Conservation (phyloP, 2,113 vertebrate genomes). For the Phainopepla nitens region DNA sequence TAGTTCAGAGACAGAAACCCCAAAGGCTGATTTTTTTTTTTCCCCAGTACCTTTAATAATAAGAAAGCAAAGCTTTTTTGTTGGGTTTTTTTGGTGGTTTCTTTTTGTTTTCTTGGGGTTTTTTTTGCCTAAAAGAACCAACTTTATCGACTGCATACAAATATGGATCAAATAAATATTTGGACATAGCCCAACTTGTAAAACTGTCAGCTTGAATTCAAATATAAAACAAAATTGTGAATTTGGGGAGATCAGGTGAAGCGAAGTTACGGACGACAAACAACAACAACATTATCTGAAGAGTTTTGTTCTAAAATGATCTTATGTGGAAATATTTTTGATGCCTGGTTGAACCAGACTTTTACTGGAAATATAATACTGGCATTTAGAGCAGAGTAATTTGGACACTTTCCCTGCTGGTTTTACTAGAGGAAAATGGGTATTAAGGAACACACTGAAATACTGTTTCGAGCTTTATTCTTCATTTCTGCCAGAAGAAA, state of each 20-base stretch:
- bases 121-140: neutral
- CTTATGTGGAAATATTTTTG: slow-evolving; percentile 40
- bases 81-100: neutral
- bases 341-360: slow-evolving; percentile 13
- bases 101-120: neutral
- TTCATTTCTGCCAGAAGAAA: slow-evolving; percentile 37
- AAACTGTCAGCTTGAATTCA: neutral
- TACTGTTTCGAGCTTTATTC: slow-evolving; percentile 63
- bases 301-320: neutral
- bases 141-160: neutral
- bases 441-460: slow-evolving; percentile 69
- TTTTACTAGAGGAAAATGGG: slow-evolving; percentile 70
- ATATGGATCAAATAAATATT: neutral
- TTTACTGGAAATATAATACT: slow-evolving; percentile 62
- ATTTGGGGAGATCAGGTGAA: neutral
- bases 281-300: neutral
- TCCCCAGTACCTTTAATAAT: neutral
- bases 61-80: neutral
- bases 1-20: slow-evolving; percentile 11
- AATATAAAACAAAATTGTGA: neutral
- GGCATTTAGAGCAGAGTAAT: slow-evolving; percentile 68
- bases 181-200: neutral
- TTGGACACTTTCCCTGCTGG: slow-evolving; percentile 76
- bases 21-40: slow-evolving; percentile 1
- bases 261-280: neutral